Percentiles rank a stretch among this genome's conserved stretches.
These are phyloP conservation scores for Eupithecia centaureata DNA, from an alignment of 2,888 invertebrate genomes.

Conservation along the genomic window DNA sequence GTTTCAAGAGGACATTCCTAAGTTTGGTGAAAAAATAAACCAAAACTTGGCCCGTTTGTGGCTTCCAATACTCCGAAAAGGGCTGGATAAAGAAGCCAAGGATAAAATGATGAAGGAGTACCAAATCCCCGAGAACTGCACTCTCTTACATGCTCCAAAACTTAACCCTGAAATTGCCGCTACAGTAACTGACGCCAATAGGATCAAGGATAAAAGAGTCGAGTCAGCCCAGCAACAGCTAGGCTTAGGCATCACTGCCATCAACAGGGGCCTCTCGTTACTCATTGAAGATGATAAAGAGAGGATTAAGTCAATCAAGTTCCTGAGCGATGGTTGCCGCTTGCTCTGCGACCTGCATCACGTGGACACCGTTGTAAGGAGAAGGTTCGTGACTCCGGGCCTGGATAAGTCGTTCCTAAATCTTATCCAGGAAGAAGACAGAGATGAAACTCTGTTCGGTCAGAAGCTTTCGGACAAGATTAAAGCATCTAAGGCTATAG, in stretches of 20 bases:
- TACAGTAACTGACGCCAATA: not conserved
- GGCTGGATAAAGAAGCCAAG: not conserved
- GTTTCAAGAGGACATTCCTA: not conserved
- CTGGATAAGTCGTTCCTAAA: conserved; percentile 8
- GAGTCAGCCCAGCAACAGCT: conserved; percentile 13
- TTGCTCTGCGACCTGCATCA: conserved; percentile 18
- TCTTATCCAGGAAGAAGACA: conserved; percentile 2
- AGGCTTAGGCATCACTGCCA: not conserved
- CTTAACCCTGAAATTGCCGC: conserved; percentile 23
- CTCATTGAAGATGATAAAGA: no score
- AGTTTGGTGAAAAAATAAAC: not conserved
- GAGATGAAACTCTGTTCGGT: conserved; percentile 15
- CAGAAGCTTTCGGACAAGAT: no score
- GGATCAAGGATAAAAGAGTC: conserved; percentile 13
- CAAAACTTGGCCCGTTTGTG: not conserved
- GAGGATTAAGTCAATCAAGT: conserved; percentile 16
- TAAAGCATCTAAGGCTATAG: no score
- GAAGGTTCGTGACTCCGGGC: conserved; percentile 7
- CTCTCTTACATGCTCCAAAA: conserved; percentile 12
- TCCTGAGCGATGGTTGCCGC: conserved; percentile 14
- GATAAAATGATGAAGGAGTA: conserved; percentile 5
- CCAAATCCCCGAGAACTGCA: conserved; percentile 6
- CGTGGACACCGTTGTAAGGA: conserved; percentile 5
- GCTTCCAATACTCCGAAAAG: conserved; percentile 13
- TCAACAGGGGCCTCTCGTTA: no score